Base-by-base conservation (phyloP, 2,888 invertebrate species). In the Rhorus exstirpatorius region DNA sequence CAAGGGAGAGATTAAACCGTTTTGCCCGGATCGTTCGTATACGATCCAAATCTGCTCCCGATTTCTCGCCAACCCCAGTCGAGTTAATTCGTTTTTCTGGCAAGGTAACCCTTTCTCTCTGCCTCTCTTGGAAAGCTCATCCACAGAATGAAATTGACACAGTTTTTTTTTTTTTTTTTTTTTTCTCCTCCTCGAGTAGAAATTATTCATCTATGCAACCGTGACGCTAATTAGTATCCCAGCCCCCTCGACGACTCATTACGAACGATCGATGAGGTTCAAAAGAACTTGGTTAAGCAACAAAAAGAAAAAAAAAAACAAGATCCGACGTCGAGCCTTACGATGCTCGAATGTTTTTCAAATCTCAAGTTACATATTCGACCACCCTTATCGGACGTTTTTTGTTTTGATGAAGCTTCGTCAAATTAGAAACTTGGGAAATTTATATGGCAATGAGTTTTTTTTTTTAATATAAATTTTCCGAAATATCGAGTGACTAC, bases 1-100 rank as follows among this genome's bases (percentile, higher is more conserved):
- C 49, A 49, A 58, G 58, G 19, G 58, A 68, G 51, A 68, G 71
- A 81, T 55, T 24, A 70, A 17, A 71, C 58, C 44, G n/a, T 58
- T 71, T 71, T 71, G 19, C 26, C 38, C 10, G n/a, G 41, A 21
- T 72, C 58, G 71, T 51, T 78, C 46, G 41, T 31, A 53, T 7
- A 8, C 38, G n/a, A n/a, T 60, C 61, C 61, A 17, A 60, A 46
- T 41, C 51, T 65, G 35, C 24, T 44, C 55, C 46, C 26, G 31
- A 63, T n/a, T 19, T 1, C 12, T 3, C 26, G 19, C 17, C 55
- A 14, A 12, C 44, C 14, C 17, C 49, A 24, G 35, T 61, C 41
- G 68, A 70, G 74, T 78, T 83, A 81, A 81, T 84, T 84, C 81
- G 71, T 83, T 81, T 83, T 84, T 83, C 74, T 83, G 75, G 77